Base-by-base conservation (phyloP, 2,113 vertebrate species). In the Garra rufa region DNA sequence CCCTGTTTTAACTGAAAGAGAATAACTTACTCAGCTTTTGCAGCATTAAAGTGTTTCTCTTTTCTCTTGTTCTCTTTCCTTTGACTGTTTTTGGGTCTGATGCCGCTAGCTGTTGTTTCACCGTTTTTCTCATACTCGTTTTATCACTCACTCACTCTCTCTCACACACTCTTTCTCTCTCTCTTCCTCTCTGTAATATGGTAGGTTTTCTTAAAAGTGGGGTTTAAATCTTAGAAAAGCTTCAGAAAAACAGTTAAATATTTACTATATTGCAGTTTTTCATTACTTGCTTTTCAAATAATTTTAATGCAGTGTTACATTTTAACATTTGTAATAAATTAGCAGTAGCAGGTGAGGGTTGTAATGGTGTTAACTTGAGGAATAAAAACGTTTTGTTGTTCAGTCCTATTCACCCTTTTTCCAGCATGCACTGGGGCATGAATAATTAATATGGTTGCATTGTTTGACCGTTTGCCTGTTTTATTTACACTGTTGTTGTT, bases 41-140 rank as follows among this genome's bases (percentile, higher is more conserved):
- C 48, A 59, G 73, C 50, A 73, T 59, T 76, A 59, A 84, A 59
- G 70, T 69, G 76, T 84, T 50, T 77, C 26, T 76, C 41, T 61
- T 14, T 71, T 80, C 57, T 69, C 69, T 44, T 50, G 48, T 71
- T 69, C 61, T 61, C 26, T 70, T 77, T 82, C 48, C 71, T 52
- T 75, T 65, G 70, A 75, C 52, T 48, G 74, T 75, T 44, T 41
- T 77, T 77, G n/a, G 74, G 46, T 78, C 46, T 84, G 13, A 41
- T 88, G 55, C 44, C 81, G 83, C 82, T 75, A 86, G 84, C 84
- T 65, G 76, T 73, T 76, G 85, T 88, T 83, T 26, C 83, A 87
- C 86, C 15, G 71, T 43, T 63, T 57, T 63, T 70, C 21, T 17
- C 6, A 43, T 63, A 17, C n/a, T 21, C 15, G 38, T 71, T n/a